Evolutionary conservation across 2,888 invertebrate species (phyloP), one percentile per base, ranked within the genome.

Genomic region (Spicauda simplicius): DNA sequence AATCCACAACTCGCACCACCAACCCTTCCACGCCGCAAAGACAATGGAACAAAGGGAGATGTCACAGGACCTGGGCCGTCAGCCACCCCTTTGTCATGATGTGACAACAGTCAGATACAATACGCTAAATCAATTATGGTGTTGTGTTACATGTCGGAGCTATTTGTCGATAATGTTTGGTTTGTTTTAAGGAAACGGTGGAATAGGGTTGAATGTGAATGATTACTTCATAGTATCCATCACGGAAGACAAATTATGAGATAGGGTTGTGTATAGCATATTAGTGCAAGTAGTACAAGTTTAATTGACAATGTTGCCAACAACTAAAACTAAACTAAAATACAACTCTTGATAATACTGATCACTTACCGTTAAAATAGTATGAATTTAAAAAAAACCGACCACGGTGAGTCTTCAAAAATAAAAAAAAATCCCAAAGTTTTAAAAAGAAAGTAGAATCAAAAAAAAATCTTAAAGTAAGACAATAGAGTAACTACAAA

Each of bases 81-180:
- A 12, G 4, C 18, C 50, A 52, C 50, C 60, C 60, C 52, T 60
- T 60, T 33, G 63, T 48, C 48, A 56, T 20, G n/a, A 19, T 16
- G 14, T 50, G 56, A 48, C 56, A 25, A 64, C 33, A 50, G 48
- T 37, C 64, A 57, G 64, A 64, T 64, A 56, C 56, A 64, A 64
- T 57, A 19, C 33, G 19, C 18, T 57, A 37, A 64, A 64, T 57
- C 64, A 64, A 64, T 64, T 64, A 64, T 64, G 56, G 64, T 64
- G 64, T 64, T 64, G 14, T 37, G 64, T 64, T 64, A 64, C 64
- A 52, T 14, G 50, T 33, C 37, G 6, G 19, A 64, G 50, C 14
- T 18, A 63, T 63, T 63, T 63, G 63, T 63, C 48, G 59, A 48
- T 48, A 60, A 20, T 52, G 50, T 25, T 33, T 50, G 48, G 12